Base-by-base conservation (phyloP, 2,797 vertebrate species). In the Champsocephalus esox region DNA sequence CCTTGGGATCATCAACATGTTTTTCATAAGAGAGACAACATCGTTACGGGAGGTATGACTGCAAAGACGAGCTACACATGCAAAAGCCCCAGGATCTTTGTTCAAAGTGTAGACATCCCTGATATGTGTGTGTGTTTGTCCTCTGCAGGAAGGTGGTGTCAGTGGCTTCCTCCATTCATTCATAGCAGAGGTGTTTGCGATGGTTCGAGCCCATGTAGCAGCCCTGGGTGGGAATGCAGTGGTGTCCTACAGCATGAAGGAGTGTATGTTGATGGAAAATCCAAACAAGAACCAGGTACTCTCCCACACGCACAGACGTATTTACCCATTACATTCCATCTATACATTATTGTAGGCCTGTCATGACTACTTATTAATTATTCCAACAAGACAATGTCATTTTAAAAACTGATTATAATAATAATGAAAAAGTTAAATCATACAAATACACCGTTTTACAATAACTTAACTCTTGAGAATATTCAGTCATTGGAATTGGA, bases 1-100 rank as follows among this genome's bases (percentile, higher is more conserved):
- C 74, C 96, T 99, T 0, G 98, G 98, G 17, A 99, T 99, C 91
- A 99, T 99, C 94, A 99, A 99, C 93, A 99, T 99, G 98, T 99
- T 99, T 92, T 99, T 99, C 81, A 99, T 99, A 84, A 92, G 98
- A 77, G 98, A 99, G 93, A 99, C 98, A 1, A 98, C 97, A 38
- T 99, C 98, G 3, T 92, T 99, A 59, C 96, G 98, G 45, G 98
- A 99, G 98, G 98, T 99, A 94, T 88, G 90, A 11, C 21, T 45
- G 5, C 17, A 51, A 24, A 2, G 9, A 34, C 14, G 4, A 1
- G 0, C 32, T 11, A 16, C 56, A 21, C 9, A 32, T 19, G 16
- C 11, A 14, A 13, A 45, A 3, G 17, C n/a, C 2, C 13, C 8
- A 1, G 7, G 4, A 41, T 50, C 5, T 45, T 38, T 58, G 28